Conservation (phyloP, 2,888 invertebrate genomes). For the Octonoba sinensis region DNA sequence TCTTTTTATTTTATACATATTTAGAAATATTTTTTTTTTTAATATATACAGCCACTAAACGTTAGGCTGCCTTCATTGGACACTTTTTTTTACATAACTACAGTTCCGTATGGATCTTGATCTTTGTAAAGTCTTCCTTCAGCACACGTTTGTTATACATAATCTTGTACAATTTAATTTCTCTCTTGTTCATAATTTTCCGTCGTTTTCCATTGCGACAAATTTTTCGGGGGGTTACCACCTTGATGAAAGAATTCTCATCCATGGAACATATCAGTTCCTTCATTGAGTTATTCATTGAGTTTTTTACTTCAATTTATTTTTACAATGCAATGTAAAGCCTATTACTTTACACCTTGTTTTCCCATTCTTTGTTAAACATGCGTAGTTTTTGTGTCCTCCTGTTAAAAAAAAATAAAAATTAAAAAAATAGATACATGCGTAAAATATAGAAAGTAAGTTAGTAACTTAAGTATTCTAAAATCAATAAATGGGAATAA, state of each 20-base stretch:
- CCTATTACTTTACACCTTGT: conserved; percentile 13
- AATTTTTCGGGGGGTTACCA: background rate
- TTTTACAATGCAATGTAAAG: conserved; percentile 3
- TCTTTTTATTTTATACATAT: no score
- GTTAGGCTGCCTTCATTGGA: no score
- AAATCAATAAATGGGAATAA: background rate
- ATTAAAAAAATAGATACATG: background rate
- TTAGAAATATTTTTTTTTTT: no score
- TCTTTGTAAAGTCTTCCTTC: background rate
- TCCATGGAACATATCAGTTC: background rate
- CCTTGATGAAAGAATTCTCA: background rate
- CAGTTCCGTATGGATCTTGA: conserved; percentile 3
- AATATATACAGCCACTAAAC: no score
- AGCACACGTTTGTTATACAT: conserved; percentile 16
- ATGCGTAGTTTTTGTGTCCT: conserved; percentile 25
- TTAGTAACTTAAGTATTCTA: no score
- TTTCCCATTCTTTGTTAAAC: background rate
- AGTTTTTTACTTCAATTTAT: background rate
- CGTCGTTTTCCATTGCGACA: background rate
- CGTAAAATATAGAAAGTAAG: background rate
- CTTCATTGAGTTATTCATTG: background rate
- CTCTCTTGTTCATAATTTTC: background rate
- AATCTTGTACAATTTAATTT: background rate
- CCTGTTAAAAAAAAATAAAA: conserved; percentile 19
- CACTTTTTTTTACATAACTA: no score